Base-by-base conservation (phyloP, 2,113 vertebrate genomes). In the Eurystomus gularis region DNA sequence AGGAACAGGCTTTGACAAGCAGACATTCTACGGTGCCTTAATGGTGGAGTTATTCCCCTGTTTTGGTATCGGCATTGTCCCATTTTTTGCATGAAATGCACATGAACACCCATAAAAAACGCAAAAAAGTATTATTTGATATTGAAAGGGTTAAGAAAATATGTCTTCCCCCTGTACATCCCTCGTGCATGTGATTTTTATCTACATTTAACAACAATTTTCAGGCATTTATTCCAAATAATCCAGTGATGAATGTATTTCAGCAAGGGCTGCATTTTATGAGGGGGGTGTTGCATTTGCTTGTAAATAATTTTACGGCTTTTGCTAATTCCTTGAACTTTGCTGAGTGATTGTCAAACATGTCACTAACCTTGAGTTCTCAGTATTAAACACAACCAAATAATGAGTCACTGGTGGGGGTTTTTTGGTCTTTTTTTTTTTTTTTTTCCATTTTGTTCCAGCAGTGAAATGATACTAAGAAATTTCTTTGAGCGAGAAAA, bases 271-370 rank as follows among this genome's bases (percentile, higher is more conserved):
- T n/a, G 25, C 4, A 3, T 49, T 93, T 96, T 57, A 64, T 11
- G 61, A 61, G 17, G 33, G 33, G 49, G 55, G 11, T 35, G 23
- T 37, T 44, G 21, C 7, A n/a, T 85, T 80, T 70, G 61, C 73
- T 94, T 85, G 57, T 78, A 95, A 95, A 87, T 57, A 88, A 92
- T 92, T 93, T 73, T 39, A 64, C 20, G 82, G 54, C 26, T 55
- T 82, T 88, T 86, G 42, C 35, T 46, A 48, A 94, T 93, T 87
- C 55, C 73, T 72, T 69, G 55, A 40, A 58, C 37, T 86, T 72
- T 49, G 33, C 52, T 78, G 78, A 85, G 71, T 49, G 64, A 37
- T 57, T 83, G 83, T 58, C 89, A 90, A 57, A 44, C 4, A 69
- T 42, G 25, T 55, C 80, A 68, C 75, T 75, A 42, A 54, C 82